Evolutionary conservation across 1,140 invertebrate genomes (phyloP), one percentile per base, ranked within the genome.

Genomic region (Drosophila neocordata): DNA sequence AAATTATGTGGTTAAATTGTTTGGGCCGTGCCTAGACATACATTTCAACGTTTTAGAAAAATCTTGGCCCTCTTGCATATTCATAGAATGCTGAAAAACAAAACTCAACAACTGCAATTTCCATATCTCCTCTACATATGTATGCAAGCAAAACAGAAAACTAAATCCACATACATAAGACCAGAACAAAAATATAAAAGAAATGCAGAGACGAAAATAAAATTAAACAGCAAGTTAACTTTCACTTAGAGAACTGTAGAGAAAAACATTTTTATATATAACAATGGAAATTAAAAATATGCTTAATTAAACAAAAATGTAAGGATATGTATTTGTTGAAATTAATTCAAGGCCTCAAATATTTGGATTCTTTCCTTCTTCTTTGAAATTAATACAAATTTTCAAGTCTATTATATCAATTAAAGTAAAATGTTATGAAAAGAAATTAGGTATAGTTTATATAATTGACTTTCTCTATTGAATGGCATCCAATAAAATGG

Each of bases 1-100:
- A 89, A 88, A 88, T 88, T 88, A 88, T 88, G 80, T 67, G 79
- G 83, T 88, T 88, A 74, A 88, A 88, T 88, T 87, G 83, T 79
- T 78, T 75, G 71, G 69, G 77, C 69, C 73, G 73, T 75, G 65
- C 76, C 69, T 44, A 74, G 55, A 62, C 41, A 52, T 41, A 38
- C 37, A 48, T 13, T 59, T 41, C 0, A 2, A 13, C 15, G 41
- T 8, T 35, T 11, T 11, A 31, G 44, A 52, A 67, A 66, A 41
- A 41, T 24, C 27, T 24, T 34, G 12, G 7, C 2, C 24, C 18
- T 20, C 31, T 34, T 87, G 78, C 77, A 85, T 85, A 85, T 85
- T 85, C 78, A 85, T 84, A 22, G 65, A 55, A 51, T 65, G 34
- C 31, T 24, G 51, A n/a, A 52, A 58, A 69, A 83, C 35, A 55